A percentile compares a stretch with the other conserved stretches of the same genome.
Evolutionary conservation across 2,797 vertebrate species (phyloP).

Genomic region (Scleropages formosus): DNA sequence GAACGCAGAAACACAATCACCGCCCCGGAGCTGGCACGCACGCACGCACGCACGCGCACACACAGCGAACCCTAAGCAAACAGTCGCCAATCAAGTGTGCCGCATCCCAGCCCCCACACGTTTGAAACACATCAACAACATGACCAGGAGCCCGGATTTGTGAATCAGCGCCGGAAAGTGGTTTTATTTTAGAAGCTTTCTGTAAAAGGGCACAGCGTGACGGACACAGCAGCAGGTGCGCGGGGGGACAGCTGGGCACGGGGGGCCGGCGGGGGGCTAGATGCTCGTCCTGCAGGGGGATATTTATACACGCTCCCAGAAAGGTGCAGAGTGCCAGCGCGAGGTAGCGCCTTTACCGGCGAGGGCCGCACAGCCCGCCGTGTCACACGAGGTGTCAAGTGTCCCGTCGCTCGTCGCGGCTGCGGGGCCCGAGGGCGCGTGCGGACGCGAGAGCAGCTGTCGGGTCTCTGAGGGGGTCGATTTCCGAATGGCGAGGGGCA

Average conservation of each 20-base stretch:
- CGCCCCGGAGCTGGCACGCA: too few relatives aligned
- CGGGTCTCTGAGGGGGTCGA: not conserved
- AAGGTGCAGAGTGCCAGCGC: slow-evolving; percentile 15
- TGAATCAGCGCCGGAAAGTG: slow-evolving; percentile 42
- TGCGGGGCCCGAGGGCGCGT: too few relatives aligned
- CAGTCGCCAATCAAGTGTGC: slow-evolving; percentile 3
- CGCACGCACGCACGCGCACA: too few relatives aligned
- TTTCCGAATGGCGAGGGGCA: too few relatives aligned
- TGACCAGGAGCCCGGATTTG: slow-evolving; percentile 37
- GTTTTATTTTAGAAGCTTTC: slow-evolving; percentile 63
- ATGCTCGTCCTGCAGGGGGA: slow-evolving; percentile 25
- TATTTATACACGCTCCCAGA: slow-evolving; percentile 32
- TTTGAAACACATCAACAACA: slow-evolving; percentile 35
- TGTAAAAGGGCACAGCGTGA: slow-evolving; percentile 42
- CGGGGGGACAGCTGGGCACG: slow-evolving; percentile 60
- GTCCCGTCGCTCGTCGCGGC: too few relatives aligned
- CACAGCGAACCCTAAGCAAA: not conserved
- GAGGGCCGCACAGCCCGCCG: not conserved
- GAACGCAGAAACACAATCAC: too few relatives aligned
- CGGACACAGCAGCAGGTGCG: slow-evolving; percentile 23
- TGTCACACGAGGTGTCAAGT: too few relatives aligned
- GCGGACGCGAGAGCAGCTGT: slow-evolving; percentile 1
- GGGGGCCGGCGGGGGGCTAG: not conserved
- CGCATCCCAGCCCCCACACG: not conserved
- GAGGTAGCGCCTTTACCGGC: slow-evolving; percentile 15